A percentile compares a stretch with the other conserved stretches of the same genome.
phyloP scores from a whole-genome alignment of 2,888 invertebrate species.

The Melinaea menophilus region DNA sequence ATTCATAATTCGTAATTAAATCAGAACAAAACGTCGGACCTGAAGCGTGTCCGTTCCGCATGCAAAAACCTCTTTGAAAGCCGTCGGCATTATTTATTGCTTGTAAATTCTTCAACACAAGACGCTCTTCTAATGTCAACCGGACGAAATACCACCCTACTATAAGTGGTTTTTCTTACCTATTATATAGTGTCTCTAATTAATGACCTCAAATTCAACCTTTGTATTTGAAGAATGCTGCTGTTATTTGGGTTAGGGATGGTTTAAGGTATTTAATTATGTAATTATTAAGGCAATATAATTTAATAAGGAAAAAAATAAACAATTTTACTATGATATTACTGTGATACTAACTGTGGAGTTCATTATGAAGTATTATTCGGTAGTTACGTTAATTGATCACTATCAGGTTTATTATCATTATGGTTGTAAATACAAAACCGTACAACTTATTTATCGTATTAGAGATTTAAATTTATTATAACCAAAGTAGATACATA shows the following conservation, averaged over 20 bases:
- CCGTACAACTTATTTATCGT: too few species aligned
- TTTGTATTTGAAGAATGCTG: constrained; percentile 23
- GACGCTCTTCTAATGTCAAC: constrained; percentile 33
- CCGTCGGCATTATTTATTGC: constrained; percentile 53
- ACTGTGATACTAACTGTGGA: too few species aligned
- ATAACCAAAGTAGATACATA: too few species aligned
- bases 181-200: constrained; percentile 38
- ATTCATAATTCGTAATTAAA: constrained; percentile 73
- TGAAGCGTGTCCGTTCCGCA: constrained; percentile 48
- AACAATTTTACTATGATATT: too few species aligned
- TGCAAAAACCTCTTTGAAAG: constrained; percentile 58
- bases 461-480: too few species aligned
- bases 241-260: constrained; percentile 13
- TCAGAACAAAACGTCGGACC: constrained; percentile 48
- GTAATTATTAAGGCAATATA: neutral
- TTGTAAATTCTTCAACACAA: constrained; percentile 46
- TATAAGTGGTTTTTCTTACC: constrained; percentile 35
- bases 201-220: constrained; percentile 34
- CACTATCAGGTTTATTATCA: too few species aligned
- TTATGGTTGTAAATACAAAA: too few species aligned
- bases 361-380: too few species aligned
- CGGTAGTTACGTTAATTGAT: too few species aligned
- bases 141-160: constrained; percentile 33
- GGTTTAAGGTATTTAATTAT: constrained; percentile 2
- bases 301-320: too few species aligned